Base-by-base conservation (phyloP, 2,797 vertebrate genomes). In the Lophotriccus pileatus region DNA sequence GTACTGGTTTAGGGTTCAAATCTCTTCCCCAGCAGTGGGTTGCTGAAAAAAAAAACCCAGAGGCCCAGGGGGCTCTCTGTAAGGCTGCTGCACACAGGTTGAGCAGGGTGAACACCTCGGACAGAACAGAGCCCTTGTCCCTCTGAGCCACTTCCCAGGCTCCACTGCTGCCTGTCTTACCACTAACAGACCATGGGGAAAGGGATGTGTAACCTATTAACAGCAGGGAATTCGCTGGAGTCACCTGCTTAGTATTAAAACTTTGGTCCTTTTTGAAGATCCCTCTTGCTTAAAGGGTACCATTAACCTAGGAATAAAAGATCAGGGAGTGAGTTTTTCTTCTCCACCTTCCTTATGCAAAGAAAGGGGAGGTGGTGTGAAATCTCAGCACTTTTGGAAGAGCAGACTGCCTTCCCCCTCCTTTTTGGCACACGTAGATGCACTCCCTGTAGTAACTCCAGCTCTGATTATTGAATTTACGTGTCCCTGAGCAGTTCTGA, bases 201-300 rank as follows among this genome's bases (percentile, higher is more conserved):
- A 43, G 67, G 80, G 66, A 67, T 27, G 46, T 52, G 70, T 87
- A 66, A 85, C 49, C 90, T 81, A 85, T 85, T 88, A 87, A 59
- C 87, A 84, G 92, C 82, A 90, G 94, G 92, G 89, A 77, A 76
- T 8, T 74, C 0, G 6, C 82, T 55, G 55, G 55, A 85, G 68
- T 84, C 76, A 59, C 79, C 82, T 92, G 86, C 84, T 87, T 81
- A 32, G 19, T 74, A 66, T 75, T 83, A 52, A 89, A 93, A 77
- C 66, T 56, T 52, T 1, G 5, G 43, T 74, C 92, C 75, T 86
- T 93, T 44, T 11, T 39, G 44, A 83, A 78, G 67, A 78, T 76
- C 67, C 49, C 24, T 43, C 53, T 86, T 64, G 28, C 87, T 83
- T 68, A 67, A 90, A 93, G 92, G 94, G 82, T 66, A 53, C 82